These are phyloP conservation scores for Spodoptera picta DNA, from an alignment of 2,888 invertebrate genomes.

Conservation along the genomic window DNA sequence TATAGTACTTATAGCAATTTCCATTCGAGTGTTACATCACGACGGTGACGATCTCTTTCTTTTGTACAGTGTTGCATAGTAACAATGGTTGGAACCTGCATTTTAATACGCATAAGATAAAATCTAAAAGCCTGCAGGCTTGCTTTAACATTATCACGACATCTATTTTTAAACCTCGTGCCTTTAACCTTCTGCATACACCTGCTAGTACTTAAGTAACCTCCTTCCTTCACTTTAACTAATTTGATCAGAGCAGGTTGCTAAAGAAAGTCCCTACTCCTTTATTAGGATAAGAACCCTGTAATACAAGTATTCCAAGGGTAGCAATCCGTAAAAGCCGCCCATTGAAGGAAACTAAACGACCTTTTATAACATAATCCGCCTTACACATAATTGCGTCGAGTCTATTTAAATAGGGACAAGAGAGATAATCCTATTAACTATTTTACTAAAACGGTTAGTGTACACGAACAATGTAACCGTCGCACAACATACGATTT, in stretches of 20 bases:
- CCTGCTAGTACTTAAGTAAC: constrained; percentile 14
- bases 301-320: constrained; percentile 1
- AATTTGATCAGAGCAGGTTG: not conserved
- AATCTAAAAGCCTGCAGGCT: constrained; percentile 22
- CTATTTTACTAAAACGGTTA: constrained; percentile 38
- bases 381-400: constrained; percentile 10
- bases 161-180: constrained; percentile 29
- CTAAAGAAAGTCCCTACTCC: not conserved
- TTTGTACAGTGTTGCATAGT: constrained; percentile 7
- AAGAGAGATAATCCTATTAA: constrained; percentile 31
- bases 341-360: constrained; percentile 17
- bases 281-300: too few species aligned
- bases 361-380: constrained; percentile 22
- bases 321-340: constrained; percentile 7
- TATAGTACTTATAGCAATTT: constrained; percentile 18
- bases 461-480: constrained; percentile 38
- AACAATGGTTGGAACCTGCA: constrained; percentile 24
- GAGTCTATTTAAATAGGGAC: constrained; percentile 10
- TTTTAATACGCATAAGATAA: constrained; percentile 25
- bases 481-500: too few species aligned
- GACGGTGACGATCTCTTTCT: not conserved
- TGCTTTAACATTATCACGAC: constrained; percentile 40
- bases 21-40: constrained; percentile 20
- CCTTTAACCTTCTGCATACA: constrained; percentile 8
- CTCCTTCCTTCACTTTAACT: constrained; percentile 12